phyloP scores from a whole-genome alignment of 2,797 vertebrate genomes.

The Capromys pilorides region DNA sequence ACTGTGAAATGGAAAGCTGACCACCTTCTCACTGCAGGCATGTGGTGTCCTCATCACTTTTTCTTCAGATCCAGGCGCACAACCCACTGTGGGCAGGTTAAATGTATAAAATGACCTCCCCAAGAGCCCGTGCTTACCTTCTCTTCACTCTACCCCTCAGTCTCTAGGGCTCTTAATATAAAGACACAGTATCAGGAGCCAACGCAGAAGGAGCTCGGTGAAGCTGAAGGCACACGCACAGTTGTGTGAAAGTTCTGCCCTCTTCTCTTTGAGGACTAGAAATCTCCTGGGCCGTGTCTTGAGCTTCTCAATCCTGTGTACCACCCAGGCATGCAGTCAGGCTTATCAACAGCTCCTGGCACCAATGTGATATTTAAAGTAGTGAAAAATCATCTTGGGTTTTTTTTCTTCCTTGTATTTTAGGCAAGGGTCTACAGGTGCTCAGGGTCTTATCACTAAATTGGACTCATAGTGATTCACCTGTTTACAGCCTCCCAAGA shows the following conservation, averaged over 20 bases:
- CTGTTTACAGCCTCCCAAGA: no score
- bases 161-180: background rate
- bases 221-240: background rate
- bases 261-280: background rate
- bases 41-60: background rate
- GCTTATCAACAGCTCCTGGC: no score
- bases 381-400: background rate
- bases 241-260: background rate
- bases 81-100: background rate
- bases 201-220: background rate
- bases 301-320: background rate
- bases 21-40: background rate
- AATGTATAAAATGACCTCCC: background rate
- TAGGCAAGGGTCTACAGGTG: no score
- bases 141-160: background rate
- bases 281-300: background rate
- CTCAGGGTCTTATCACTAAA: no score
- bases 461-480: no score
- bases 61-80: background rate
- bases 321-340: background rate
- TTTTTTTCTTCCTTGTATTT: no score
- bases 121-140: background rate
- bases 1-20: background rate
- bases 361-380: background rate
- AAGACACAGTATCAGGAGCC: background rate